Conservation (phyloP, 2,888 invertebrate genomes). For the Tenthredo amoena region DNA sequence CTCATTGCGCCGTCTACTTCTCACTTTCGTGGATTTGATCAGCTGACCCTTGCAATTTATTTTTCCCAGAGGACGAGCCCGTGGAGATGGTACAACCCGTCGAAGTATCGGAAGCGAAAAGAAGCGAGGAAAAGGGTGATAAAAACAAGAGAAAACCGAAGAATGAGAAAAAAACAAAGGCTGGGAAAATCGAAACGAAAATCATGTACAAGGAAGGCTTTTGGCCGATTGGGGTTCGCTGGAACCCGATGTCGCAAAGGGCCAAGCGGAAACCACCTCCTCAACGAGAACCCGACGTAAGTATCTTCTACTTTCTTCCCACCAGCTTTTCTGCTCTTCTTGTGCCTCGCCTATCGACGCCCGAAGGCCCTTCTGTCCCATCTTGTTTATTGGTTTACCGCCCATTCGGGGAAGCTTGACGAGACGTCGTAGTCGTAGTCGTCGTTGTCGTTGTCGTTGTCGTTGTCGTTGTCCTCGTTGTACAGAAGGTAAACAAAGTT, state of each 20-base stretch:
- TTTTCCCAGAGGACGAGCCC: constrained; percentile 21
- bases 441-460: not conserved
- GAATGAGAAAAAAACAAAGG: not conserved
- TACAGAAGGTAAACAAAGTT: constrained; percentile 37
- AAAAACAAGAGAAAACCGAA: not conserved
- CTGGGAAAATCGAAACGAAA: constrained; percentile 44
- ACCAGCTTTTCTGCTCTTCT: constrained; percentile 14
- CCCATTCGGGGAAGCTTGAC: constrained; percentile 33
- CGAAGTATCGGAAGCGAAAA: constrained; percentile 30
- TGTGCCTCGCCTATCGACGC: constrained; percentile 33
- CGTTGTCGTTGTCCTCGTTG: not conserved
- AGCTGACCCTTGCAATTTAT: constrained; percentile 44
- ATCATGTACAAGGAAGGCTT: constrained; percentile 57
- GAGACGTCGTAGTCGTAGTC: not conserved
- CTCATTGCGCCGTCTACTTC: not conserved
- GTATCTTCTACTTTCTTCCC: constrained; percentile 16
- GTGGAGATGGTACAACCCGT: constrained; percentile 6
- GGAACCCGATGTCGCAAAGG: constrained; percentile 57
- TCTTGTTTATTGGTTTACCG: constrained; percentile 51
- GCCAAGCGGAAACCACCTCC: constrained; percentile 1
- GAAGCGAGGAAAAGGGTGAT: constrained; percentile 52
- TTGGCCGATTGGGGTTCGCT: constrained; percentile 66
- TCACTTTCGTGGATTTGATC: constrained; percentile 31
- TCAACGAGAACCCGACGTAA: constrained; percentile 49
- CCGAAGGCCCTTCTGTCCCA: constrained; percentile 26